Evolutionary conservation across 2,888 invertebrate species (phyloP), one percentile per base, ranked within the genome.

Genomic region (Allacma fusca): DNA sequence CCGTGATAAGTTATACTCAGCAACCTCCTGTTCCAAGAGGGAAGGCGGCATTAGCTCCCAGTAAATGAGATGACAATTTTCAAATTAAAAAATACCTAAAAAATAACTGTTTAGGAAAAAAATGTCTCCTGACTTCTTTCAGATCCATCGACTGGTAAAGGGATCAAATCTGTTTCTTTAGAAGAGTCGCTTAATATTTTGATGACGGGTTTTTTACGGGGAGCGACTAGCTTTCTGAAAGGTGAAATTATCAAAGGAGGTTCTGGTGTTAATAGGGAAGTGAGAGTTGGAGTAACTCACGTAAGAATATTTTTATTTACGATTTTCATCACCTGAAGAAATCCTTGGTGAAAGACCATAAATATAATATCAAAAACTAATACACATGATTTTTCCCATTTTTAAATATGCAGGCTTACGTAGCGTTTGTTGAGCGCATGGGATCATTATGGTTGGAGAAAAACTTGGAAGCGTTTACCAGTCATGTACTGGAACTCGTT

Each of bases 271-370:
- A 97, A 96, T 87, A 89, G 97, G 80, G 98, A 99, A 89, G 95
- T 98, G 76, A 90, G 98, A 82, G 97, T 99, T 78, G 98, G 98
- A 79, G 95, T 99, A 0, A 97, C 98, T 4, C 96, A 98, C 89
- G 96, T 96, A 88, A 91, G 92, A n/a, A n/a, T n/a, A n/a, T n/a
- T n/a, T n/a, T n/a, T n/a, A n/a, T n/a, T n/a, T n/a, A n/a, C n/a
- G n/a, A n/a, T n/a, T n/a, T n/a, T n/a, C n/a, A n/a, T n/a, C n/a
- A n/a, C n/a, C n/a, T n/a, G n/a, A n/a, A n/a, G n/a, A n/a, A n/a
- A n/a, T n/a, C n/a, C n/a, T n/a, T n/a, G n/a, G n/a, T n/a, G n/a
- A n/a, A n/a, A n/a, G n/a, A n/a, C n/a, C n/a, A n/a, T n/a, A n/a
- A n/a, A n/a, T n/a, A n/a, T n/a, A n/a, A n/a, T n/a, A n/a, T n/a